Conservation (phyloP, 2,113 vertebrate species). For the Chrysemys picta region DNA sequence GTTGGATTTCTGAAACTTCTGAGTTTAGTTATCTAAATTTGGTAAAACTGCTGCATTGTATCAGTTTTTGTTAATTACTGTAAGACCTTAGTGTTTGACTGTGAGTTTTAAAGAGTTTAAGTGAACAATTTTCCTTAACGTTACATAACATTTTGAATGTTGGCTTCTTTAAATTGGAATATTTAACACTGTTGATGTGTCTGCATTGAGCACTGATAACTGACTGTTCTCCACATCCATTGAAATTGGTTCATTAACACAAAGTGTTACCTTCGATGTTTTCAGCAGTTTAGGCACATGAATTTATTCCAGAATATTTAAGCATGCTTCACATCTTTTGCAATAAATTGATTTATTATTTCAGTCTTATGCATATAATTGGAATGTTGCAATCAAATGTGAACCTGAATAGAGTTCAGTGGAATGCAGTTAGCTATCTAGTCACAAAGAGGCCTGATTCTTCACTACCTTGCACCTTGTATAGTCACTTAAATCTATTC, state of each 20-base stretch:
- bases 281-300: background rate
- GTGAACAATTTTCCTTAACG: background rate
- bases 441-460: background rate
- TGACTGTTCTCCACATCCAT: fast-evolving
- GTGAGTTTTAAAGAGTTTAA: background rate
- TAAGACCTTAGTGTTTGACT: background rate
- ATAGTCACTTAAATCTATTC: background rate
- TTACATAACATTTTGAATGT: background rate
- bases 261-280: background rate
- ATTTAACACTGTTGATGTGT: background rate
- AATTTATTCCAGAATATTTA: fast-evolving
- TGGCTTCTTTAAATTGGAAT: background rate
- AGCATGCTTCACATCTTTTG: background rate
- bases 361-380: background rate
- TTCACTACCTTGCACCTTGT: background rate
- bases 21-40: background rate
- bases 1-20: background rate
- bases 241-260: fast-evolving
- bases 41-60: background rate
- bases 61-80: background rate
- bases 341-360: background rate
- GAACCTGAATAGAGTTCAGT: background rate
- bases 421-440: background rate
- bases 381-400: background rate
- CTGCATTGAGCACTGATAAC: background rate